Evolutionary conservation across 2,113 vertebrate genomes (phyloP), one percentile per base, ranked within the genome.

Genomic region (Leptocoma aspasia): DNA sequence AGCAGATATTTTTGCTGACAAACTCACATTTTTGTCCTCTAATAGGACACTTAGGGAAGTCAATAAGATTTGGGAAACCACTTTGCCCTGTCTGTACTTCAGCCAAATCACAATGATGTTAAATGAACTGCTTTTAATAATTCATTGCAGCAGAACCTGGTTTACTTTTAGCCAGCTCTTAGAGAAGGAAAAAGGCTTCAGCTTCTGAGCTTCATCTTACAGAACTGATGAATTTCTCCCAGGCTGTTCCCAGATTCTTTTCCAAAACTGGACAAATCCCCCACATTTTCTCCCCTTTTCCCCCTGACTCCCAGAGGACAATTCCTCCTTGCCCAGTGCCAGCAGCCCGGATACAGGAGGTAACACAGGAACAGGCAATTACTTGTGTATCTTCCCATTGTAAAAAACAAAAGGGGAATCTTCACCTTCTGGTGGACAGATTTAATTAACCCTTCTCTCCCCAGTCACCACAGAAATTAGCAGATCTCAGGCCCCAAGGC

Each of bases 81-180:
- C 91, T 92, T 90, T 86, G 65, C n/a, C 65, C 63, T 60, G 72
- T 45, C 60, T 92, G 71, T n/a, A 45, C 68, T 63, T 66, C 86
- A 56, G 81, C 88, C 85, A 81, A 60, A 87, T 86, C 72, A 41
- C 78, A 61, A 52, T 61, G 70, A 87, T 95, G 82, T 84, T 91
- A 94, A 95, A 94, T 91, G 56, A 90, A 81, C 63, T 80, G 70
- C 49, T 86, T 78, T 95, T 69, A 86, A 71, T 91, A 94, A 96
- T 94, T 95, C 27, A 95, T 82, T 37, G 50, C 37, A 49, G 59
- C 57, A 86, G 82, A 94, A 82, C 44, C 87, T 91, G 57, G 75
- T 63, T 91, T 86, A 61, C 86, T 92, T 94, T 86, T 64, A 86
- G 47, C 15, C 65, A 70, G 59, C 53, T 64, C 19, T 92, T 84